Base-by-base conservation (phyloP, 2,113 vertebrate species). In the Gobiocypris rarus region DNA sequence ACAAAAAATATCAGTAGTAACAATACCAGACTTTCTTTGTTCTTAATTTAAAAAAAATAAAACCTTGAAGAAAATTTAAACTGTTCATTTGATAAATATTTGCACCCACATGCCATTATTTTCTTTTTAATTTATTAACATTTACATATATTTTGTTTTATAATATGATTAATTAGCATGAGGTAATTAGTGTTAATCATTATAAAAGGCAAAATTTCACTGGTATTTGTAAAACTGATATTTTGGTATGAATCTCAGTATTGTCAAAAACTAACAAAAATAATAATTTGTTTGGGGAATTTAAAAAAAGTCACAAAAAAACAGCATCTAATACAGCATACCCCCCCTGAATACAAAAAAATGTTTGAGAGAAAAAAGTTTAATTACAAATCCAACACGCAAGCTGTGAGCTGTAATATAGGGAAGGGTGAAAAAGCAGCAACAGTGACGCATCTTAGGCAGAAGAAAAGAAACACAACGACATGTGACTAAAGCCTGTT, bases 331-430 rank as follows among this genome's bases (percentile, higher is more conserved):
- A 19, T 56, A 54, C 24, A 34, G 26, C 2, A 56, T 43, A 31
- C 6, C 58, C 58, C 19, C 48, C 58, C n/a, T 70, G 45, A 7
- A 15, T 50, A 50, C 13, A 50, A 15, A 38, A 15, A 50, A 9
- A 19, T n/a, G 8, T 58, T 22, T 58, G 6, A 58, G 22, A n/a
- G 22, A n/a, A 82, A 82, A 71, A 43, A 1, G 31, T 9, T 59
- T 5, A 45, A 50, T 52, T 63, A 63, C 67, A 65, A 74, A 76
- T 63, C 14, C 31, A 87, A 81, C 61, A 87, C 38, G 50, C 58
- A 85, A 81, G 74, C 79, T 59, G 63, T 58, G 58, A 74, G 71
- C 87, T 88, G 77, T 82, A 76, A 82, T 67, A 83, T 56, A 73
- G 24, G 71, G n/a, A 63, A 77, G 14, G 65, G 45, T 48, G 59